A percentile compares a stretch with the other conserved stretches of the same genome.
These are phyloP conservation scores for Pardalotus punctatus DNA, from an alignment of 2,113 vertebrate species.

Conservation along the genomic window DNA sequence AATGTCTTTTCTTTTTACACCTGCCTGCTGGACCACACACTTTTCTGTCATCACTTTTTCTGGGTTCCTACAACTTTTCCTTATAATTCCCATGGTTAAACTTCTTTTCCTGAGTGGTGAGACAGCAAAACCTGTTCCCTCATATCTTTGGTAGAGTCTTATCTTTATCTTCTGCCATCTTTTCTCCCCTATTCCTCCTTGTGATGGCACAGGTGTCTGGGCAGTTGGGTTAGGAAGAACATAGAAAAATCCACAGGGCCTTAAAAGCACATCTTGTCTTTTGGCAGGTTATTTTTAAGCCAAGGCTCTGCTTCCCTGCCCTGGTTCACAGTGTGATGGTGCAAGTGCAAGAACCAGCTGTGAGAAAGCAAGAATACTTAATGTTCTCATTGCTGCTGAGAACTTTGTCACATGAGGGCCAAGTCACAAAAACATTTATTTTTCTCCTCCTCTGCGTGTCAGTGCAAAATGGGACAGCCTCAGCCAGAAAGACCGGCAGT, in stretches of 20 bases:
- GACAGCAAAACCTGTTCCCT: background rate
- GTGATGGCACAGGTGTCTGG: background rate
- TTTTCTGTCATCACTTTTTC: background rate
- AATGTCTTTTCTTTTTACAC: background rate
- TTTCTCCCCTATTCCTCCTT: background rate
- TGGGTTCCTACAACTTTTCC: background rate
- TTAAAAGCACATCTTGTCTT: background rate
- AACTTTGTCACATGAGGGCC: background rate
- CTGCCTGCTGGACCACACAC: background rate
- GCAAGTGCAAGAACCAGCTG: background rate
- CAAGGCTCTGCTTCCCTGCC: background rate
- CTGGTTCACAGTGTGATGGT: background rate
- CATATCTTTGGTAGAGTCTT: background rate
- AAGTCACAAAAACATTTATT: background rate
- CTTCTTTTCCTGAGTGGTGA: background rate
- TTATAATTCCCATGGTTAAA: background rate
- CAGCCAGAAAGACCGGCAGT: background rate
- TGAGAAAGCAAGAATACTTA: background rate
- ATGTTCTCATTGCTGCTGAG: background rate
- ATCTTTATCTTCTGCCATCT: background rate
- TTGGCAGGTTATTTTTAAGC: background rate
- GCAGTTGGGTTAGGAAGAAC: background rate
- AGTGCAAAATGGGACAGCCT: background rate
- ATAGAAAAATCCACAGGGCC: rapidly evolving
- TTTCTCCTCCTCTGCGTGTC: background rate